A percentile compares a stretch with the other conserved stretches of the same genome.
Evolutionary conservation across 2,113 vertebrate species (phyloP).

Genomic region (Ivindomyrus marchei): DNA sequence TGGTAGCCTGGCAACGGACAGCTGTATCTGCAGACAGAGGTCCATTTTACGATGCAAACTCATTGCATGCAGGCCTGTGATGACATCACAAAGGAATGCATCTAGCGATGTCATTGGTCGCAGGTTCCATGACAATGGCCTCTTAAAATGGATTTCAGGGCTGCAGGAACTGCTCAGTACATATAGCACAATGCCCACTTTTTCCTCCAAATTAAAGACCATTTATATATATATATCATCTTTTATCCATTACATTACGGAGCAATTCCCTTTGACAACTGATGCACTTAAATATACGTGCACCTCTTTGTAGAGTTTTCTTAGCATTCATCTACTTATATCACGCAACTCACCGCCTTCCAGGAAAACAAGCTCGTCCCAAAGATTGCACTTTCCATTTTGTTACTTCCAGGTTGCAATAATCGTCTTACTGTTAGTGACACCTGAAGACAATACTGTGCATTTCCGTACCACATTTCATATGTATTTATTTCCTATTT

Average conservation of each 20-base stretch:
- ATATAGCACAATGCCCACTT: neutral
- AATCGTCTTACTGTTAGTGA: neutral
- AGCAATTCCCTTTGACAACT: neutral
- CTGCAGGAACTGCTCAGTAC: constrained; percentile 20
- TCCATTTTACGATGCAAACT: constrained; percentile 43
- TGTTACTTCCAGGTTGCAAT: neutral
- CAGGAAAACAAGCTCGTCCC: neutral
- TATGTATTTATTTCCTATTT: neutral
- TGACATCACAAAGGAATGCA: constrained; percentile 60
- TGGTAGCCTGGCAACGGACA: constrained; percentile 18
- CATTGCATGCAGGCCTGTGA: constrained; percentile 52
- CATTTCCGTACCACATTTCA: neutral
- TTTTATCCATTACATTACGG: neutral
- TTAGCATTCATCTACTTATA: neutral
- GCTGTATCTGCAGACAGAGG: constrained; percentile 38
- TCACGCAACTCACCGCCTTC: neutral
- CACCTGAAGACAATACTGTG: neutral
- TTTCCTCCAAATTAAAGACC: neutral
- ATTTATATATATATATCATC: neutral
- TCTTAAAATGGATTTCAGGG: constrained; percentile 39
- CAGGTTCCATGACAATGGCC: constrained; percentile 42
- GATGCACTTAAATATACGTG: neutral
- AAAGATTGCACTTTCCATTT: neutral
- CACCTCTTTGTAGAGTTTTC: neutral
- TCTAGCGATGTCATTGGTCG: constrained; percentile 57